A percentile compares a stretch with the other conserved stretches of the same genome.
Conservation (phyloP, 2,797 vertebrate genomes). For the Atherinosoma microstoma region DNA sequence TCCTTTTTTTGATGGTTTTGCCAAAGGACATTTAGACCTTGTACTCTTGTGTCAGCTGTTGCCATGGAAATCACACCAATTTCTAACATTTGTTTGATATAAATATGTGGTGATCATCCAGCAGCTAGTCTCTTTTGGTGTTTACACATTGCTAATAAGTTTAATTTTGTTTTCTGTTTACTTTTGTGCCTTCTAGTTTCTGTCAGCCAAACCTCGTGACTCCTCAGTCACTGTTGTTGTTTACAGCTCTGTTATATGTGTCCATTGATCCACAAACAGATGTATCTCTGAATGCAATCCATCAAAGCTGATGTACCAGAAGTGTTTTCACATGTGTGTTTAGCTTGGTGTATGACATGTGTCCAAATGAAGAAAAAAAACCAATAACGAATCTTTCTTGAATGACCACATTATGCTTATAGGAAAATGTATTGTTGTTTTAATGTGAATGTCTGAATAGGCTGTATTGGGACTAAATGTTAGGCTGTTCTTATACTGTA, state of each 20-base stretch:
- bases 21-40: conserved; percentile 27
- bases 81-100: conserved; percentile 45
- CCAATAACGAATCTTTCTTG: neutral
- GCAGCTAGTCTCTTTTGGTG: conserved; percentile 15
- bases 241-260: conserved; percentile 46
- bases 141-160: conserved; percentile 55
- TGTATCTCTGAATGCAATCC: conserved; percentile 39
- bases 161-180: conserved; percentile 44
- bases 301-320: conserved; percentile 32
- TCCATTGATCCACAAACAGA: conserved; percentile 53
- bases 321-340: conserved; percentile 15
- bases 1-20: conserved; percentile 23
- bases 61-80: conserved; percentile 56
- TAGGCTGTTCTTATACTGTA: neutral
- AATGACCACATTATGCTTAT: neutral
- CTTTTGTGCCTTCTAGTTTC: conserved; percentile 42
- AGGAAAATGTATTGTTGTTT: neutral
- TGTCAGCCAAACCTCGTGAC: conserved; percentile 35
- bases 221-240: conserved; percentile 34
- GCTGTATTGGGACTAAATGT: neutral
- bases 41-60: conserved; percentile 54
- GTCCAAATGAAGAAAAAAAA: neutral
- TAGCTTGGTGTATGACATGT: neutral
- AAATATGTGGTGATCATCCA: conserved; percentile 40
- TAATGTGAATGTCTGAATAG: neutral